phyloP scores from a whole-genome alignment of 2,888 invertebrate species.

The Temnothorax unifasciatus region DNA sequence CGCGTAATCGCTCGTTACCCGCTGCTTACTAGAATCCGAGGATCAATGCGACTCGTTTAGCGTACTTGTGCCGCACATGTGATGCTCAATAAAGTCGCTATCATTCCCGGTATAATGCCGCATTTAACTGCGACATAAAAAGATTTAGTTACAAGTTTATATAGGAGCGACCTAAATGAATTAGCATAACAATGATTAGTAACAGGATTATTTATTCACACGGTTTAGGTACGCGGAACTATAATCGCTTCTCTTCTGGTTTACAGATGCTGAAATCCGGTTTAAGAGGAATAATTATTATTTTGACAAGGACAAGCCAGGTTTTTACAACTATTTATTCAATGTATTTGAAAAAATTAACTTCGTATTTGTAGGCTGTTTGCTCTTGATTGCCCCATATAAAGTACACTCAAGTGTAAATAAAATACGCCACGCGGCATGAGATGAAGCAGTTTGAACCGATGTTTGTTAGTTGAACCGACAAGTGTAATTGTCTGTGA shows the following conservation, averaged over 20 bases:
- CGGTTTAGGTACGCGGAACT: not conserved
- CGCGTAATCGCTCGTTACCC: conserved; percentile 19
- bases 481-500: conserved; percentile 69
- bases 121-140: not conserved
- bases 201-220: not conserved
- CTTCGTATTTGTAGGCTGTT: not conserved
- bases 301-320: not conserved
- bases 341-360: not conserved
- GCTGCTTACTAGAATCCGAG: conserved; percentile 45
- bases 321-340: not conserved
- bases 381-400: not conserved
- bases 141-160: not conserved
- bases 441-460: conserved; percentile 15
- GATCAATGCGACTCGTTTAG: conserved; percentile 68
- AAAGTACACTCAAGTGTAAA: not conserved
- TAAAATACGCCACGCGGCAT: not conserved
- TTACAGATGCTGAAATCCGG: too few relatives aligned
- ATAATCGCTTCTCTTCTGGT: not conserved
- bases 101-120: conserved; percentile 6
- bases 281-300: not conserved
- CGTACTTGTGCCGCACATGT: conserved; percentile 42
- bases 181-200: not conserved
- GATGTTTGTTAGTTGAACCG: conserved; percentile 28
- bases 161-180: not conserved
- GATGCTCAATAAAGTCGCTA: conserved; percentile 48